A percentile compares a stretch with the other conserved stretches of the same genome.
phyloP scores from a whole-genome alignment of 2,113 vertebrate genomes.

The Syngnathoides biaculeatus region DNA sequence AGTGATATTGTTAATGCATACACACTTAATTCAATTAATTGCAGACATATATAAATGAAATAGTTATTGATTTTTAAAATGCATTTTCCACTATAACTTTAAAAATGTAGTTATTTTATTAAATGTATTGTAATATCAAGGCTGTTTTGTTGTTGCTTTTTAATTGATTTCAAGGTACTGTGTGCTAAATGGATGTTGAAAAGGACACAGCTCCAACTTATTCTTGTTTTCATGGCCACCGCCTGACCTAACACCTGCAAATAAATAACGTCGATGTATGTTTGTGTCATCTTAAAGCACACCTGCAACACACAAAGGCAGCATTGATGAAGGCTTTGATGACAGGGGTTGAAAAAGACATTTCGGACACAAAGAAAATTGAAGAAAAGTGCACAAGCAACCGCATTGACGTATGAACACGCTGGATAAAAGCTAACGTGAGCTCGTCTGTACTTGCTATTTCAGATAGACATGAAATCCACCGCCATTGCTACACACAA shows the following conservation, averaged over 20 bases:
- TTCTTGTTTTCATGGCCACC: slow-evolving; percentile 23
- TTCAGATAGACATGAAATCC: slow-evolving; percentile 12
- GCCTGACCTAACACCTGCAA: slow-evolving; percentile 20
- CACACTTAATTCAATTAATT: too few species aligned
- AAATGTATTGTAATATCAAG: too few species aligned
- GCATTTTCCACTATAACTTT: too few species aligned
- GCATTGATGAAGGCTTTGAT: slow-evolving; percentile 21
- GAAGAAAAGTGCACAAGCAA: neutral
- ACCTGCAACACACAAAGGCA: slow-evolving; percentile 18
- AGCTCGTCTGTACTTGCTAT: slow-evolving; percentile 10
- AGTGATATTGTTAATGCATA: too few species aligned
- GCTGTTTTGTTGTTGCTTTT: too few species aligned
- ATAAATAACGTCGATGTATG: slow-evolving; percentile 1
- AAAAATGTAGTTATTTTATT: too few species aligned
- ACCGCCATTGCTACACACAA: neutral
- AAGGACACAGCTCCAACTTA: slow-evolving; percentile 3
- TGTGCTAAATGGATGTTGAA: neutral
- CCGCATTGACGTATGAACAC: slow-evolving; percentile 10
- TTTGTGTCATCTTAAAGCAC: slow-evolving; percentile 12
- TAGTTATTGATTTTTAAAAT: too few species aligned
- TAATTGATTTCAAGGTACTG: too few species aligned
- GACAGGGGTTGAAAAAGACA: slow-evolving; percentile 21
- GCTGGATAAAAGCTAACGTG: neutral
- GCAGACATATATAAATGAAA: too few species aligned
- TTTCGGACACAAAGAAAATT: neutral